Conservation (phyloP, 2,797 vertebrate genomes). For the Otolemur crassicaudatus region DNA sequence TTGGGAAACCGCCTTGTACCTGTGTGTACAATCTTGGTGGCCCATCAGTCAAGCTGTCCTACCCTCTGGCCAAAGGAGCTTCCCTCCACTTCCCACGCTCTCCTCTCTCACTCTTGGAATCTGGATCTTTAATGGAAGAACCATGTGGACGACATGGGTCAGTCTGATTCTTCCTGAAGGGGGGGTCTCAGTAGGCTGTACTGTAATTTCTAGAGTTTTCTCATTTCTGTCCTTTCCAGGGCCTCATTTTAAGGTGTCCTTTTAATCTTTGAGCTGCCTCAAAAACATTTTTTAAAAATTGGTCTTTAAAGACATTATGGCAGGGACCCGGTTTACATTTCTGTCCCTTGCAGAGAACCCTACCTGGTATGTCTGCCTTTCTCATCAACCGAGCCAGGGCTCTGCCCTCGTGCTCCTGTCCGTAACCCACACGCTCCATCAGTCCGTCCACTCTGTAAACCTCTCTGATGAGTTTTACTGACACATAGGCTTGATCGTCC, state of each 20-base stretch:
- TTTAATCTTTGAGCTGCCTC: background rate
- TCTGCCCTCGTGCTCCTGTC: background rate
- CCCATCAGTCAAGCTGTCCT: background rate
- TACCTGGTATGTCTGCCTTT: background rate
- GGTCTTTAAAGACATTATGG: background rate
- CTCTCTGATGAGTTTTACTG: background rate
- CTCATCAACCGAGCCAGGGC: background rate
- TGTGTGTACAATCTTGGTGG: background rate
- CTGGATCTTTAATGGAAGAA: background rate
- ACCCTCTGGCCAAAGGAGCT: background rate
- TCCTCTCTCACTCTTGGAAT: background rate
- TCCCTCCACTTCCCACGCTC: fast-evolving
- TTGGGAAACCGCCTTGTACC: background rate
- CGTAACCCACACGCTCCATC: too few species aligned
- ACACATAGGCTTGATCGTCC: fast-evolving
- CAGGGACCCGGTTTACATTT: background rate
- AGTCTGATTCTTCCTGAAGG: background rate
- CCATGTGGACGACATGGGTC: background rate
- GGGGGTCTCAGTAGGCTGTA: background rate
- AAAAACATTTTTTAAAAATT: background rate
- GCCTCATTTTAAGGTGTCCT: background rate
- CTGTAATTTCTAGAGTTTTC: conserved; percentile 18
- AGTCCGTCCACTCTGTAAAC: background rate
- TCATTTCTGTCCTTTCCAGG: background rate
- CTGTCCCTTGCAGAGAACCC: background rate